phyloP scores from a whole-genome alignment of 2,797 vertebrate genomes.

The Trichosurus vulpecula region DNA sequence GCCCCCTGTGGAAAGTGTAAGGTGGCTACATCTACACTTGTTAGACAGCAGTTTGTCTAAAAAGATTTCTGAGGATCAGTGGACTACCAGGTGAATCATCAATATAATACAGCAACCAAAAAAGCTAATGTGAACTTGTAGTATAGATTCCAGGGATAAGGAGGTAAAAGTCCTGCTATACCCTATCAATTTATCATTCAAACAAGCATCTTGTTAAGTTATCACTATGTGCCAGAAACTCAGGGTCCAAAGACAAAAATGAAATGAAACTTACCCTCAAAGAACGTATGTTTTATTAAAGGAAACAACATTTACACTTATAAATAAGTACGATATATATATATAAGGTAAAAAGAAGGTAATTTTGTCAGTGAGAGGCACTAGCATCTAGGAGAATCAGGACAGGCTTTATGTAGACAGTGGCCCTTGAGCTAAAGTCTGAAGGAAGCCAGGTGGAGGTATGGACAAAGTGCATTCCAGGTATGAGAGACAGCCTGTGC shows the following conservation, averaged over 20 bases:
- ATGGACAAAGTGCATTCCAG: background rate
- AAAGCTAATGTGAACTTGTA: background rate
- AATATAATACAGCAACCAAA: background rate
- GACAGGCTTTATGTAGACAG: background rate
- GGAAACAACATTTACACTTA: background rate
- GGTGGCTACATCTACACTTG: background rate
- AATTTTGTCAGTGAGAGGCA: background rate
- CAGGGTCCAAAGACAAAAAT: background rate
- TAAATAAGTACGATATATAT: background rate
- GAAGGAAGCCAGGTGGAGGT: background rate
- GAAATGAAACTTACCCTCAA: background rate
- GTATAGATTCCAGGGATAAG: background rate
- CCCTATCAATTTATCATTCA: background rate
- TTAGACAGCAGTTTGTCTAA: background rate
- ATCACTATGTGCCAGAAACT: background rate
- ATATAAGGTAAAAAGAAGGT: background rate
- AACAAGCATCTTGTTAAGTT: background rate
- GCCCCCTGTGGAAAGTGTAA: background rate
- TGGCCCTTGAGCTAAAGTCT: background rate
- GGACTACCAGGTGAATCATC: background rate
- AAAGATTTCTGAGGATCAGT: background rate
- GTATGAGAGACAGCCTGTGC: background rate
- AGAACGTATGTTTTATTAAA: background rate
- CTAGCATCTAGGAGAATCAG: background rate
- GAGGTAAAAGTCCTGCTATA: background rate